Base-by-base conservation (phyloP, 2,888 invertebrate genomes). In the Colletes collaris region DNA sequence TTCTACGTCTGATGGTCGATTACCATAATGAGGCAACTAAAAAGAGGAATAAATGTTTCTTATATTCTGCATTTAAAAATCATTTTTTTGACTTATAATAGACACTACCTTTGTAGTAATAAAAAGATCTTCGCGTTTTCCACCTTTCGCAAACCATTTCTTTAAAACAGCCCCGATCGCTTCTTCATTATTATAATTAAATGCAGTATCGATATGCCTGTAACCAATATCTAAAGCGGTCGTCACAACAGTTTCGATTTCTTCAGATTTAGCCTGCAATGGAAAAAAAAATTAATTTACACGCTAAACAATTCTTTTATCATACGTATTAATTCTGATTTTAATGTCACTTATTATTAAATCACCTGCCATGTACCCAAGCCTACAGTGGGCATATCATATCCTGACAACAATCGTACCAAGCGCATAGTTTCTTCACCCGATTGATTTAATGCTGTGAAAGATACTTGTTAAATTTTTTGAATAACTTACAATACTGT, bases 161-260 rank as follows among this genome's bases (percentile, higher is more conserved):
- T 95, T 94, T 64, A 97, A 92, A 46, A 95, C 96, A 72, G 93
- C 94, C 4, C 97, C 97, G 83, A 97, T 96, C 1, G 95, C 94
- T 83, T 95, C 96, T 92, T 97, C 97, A 87, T 97, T 97, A 82
- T 95, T 95, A 89, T 97, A 97, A 93, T 96, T 96, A 90, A 96
- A 96, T 44, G 97, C 97, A 11, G 97, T 97, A 90, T 97, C 97
- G 84, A 96, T 96, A 85, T 96, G 96, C 83, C 96, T 94, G 89
- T 97, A 97, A 44, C 97, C 97, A 82, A 93, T 92, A 63, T 96
- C 94, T 78, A 97, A 92, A 40, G 97, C 97, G 70, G 93, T 93
- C 67, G 94, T 93, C 0, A 97, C 94, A 8, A 95, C 95, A 11
- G 93, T 91, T 91, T 96, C 95, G 50, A 96, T 94, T 84, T 96